A percentile compares a stretch with the other conserved stretches of the same genome.
Evolutionary conservation across 2,113 vertebrate genomes (phyloP).

Genomic region (Nothocercus julius): DNA sequence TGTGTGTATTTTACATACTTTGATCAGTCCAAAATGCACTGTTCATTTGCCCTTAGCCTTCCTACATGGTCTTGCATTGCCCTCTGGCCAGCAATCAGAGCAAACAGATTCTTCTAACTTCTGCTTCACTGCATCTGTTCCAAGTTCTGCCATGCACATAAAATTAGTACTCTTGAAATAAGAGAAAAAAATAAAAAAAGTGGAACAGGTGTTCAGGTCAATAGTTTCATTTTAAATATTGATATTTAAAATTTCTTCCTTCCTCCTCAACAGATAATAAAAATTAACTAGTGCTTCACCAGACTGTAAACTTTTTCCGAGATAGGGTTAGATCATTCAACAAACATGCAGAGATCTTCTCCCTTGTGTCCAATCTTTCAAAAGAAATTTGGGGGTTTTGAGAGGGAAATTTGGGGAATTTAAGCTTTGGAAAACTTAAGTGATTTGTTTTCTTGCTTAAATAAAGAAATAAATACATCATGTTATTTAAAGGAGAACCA

Average conservation of each 20-base stretch:
- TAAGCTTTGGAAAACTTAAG: background rate
- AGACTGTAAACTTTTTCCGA: background rate
- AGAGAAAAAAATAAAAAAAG: constrained; percentile 1
- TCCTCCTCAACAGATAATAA: background rate
- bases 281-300: constrained; percentile 2
- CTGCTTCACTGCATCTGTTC: constrained; percentile 59
- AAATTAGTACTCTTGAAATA: constrained; percentile 67
- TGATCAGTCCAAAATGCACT: constrained; percentile 2
- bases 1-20: background rate
- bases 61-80: background rate
- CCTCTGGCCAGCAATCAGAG: constrained; percentile 69
- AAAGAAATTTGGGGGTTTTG: background rate
- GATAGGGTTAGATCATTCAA: background rate
- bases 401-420: accelerated
- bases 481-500: background rate
- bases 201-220: constrained; percentile 66
- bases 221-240: constrained; percentile 60
- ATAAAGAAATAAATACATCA: background rate
- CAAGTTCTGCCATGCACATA: constrained; percentile 39
- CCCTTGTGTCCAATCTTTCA: background rate
- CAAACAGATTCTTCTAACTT: constrained; percentile 64
- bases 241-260: constrained; percentile 23
- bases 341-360: background rate
- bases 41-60: constrained; percentile 20
- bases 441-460: background rate